Conservation (phyloP, 2,113 vertebrate species). For the Burhinus oedicnemus region DNA sequence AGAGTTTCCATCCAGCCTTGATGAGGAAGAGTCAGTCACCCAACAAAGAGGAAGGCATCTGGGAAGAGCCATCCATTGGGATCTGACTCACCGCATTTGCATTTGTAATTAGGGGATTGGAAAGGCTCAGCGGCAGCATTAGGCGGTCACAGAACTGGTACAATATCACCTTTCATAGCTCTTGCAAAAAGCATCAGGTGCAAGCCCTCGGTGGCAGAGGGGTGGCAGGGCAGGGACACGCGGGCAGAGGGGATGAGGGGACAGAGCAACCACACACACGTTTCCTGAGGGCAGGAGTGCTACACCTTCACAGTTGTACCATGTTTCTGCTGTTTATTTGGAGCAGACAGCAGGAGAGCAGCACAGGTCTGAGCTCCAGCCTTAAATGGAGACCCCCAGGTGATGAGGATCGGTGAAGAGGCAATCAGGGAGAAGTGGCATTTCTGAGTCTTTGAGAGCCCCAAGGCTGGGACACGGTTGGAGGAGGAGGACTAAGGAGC, state of each 20-base stretch:
- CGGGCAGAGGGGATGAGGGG: rapidly evolving
- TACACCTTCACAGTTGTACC: neutral
- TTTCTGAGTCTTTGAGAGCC: neutral
- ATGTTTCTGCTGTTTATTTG: neutral
- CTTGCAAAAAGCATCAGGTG: neutral
- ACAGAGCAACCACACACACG: neutral
- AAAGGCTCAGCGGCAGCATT: neutral
- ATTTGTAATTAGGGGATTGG: neutral
- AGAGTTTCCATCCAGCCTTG: neutral
- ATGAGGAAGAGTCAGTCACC: neutral
- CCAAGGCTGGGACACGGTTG: neutral
- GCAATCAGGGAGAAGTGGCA: neutral
- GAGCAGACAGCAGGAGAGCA: neutral
- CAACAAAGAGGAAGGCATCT: neutral
- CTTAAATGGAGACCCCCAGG: neutral
- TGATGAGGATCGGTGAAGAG: rapidly evolving
- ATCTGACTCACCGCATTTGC: neutral
- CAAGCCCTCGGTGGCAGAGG: neutral
- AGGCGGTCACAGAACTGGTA: neutral
- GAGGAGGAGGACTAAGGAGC: neutral
- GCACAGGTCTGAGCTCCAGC: neutral
- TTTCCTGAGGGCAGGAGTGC: neutral
- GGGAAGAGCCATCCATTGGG: neutral
- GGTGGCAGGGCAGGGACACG: neutral
- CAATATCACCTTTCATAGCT: neutral